Conservation (phyloP, 2,113 vertebrate genomes). For the Trogon melanurus region DNA sequence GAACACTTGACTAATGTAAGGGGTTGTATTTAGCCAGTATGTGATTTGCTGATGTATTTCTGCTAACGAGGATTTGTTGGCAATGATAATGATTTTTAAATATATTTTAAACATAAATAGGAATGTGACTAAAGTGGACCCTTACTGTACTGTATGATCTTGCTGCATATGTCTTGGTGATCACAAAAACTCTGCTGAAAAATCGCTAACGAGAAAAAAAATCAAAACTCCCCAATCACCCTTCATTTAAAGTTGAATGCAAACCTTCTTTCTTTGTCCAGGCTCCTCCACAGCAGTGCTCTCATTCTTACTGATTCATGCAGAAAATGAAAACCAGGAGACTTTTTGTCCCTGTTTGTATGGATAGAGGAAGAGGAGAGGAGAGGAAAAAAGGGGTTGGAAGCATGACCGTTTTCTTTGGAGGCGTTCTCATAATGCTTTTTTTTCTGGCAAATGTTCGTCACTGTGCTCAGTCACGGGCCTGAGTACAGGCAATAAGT, state of each 20-base stretch:
- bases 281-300: not conserved
- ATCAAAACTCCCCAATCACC: not conserved
- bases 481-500: not conserved
- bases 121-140: not conserved
- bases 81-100: not conserved
- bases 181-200: not conserved
- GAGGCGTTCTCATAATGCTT: not conserved
- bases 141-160: not conserved
- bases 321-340: conserved; percentile 59
- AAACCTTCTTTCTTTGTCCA: conserved; percentile 6
- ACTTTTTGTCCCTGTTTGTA: conserved; percentile 12
- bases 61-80: not conserved
- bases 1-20: not conserved
- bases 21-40: not conserved
- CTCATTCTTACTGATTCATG: conserved; percentile 52
- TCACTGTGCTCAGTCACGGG: not conserved
- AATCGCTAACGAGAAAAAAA: not conserved
- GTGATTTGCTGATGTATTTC: not conserved
- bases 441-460: conserved; percentile 2
- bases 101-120: not conserved
- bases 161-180: not conserved
- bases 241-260: not conserved
- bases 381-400: not conserved
- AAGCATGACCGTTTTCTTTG: conserved; percentile 34
- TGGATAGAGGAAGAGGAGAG: not conserved